These are phyloP conservation scores for Sthenelais limicola DNA, from an alignment of 2,888 invertebrate species.

Conservation along the genomic window DNA sequence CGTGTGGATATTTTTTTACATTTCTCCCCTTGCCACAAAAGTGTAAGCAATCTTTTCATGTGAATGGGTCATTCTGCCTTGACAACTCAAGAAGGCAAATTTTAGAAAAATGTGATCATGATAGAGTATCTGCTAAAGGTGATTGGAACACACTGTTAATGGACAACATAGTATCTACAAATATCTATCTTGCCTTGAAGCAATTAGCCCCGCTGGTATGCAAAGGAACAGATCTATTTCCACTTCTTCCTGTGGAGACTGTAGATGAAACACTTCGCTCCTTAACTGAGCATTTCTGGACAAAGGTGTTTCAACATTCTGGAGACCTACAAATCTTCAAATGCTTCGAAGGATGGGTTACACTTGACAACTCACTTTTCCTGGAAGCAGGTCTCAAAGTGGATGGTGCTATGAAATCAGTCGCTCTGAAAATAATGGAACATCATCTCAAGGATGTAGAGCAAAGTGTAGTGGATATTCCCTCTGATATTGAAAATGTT, in stretches of 20 bases:
- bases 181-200: too few species aligned
- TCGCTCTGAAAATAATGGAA: background rate
- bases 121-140: background rate
- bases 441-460: background rate
- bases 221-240: too few species aligned
- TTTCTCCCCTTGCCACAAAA: slow-evolving; percentile 3
- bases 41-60: slow-evolving; percentile 1
- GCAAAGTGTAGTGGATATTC: background rate
- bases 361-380: background rate
- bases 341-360: background rate
- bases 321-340: background rate
- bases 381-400: background rate
- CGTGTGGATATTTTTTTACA: background rate
- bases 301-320: background rate
- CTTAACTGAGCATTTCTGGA: background rate
- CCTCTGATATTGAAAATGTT: background rate
- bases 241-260: background rate
- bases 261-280: background rate
- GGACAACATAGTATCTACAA: background rate
- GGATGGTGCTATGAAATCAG: too few species aligned
- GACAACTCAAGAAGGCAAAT: slow-evolving; percentile 2
- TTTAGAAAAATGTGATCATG: background rate
- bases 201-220: too few species aligned
- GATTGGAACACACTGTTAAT: slow-evolving; percentile 7
- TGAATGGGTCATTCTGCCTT: slow-evolving; percentile 5